phyloP scores from a whole-genome alignment of 1,140 invertebrate species.

The Calephelis virginiensis region DNA sequence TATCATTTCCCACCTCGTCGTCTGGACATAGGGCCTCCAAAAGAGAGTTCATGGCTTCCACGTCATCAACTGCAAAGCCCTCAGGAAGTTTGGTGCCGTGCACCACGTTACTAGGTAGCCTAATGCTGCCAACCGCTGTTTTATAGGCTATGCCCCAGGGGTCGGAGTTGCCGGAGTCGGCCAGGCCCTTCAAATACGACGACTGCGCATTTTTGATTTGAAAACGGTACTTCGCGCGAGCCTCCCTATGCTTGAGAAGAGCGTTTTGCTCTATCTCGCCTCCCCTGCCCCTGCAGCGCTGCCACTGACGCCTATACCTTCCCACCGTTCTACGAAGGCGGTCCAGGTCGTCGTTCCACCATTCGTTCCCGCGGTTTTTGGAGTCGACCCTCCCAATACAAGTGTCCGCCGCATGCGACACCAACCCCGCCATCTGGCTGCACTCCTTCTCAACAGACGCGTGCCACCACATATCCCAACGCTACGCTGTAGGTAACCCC shows the following conservation, averaged over 20 bases:
- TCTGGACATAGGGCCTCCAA: too few relatives aligned
- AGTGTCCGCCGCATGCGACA: neutral
- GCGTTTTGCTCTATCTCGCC: neutral
- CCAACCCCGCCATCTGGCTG: neutral
- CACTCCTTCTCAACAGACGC: too few relatives aligned
- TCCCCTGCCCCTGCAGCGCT: neutral
- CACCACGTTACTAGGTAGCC: neutral
- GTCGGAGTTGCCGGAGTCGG: neutral
- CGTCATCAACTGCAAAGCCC: too few relatives aligned
- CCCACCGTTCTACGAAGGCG: too few relatives aligned
- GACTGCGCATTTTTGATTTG: neutral
- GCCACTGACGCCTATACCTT: neutral
- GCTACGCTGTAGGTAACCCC: too few relatives aligned
- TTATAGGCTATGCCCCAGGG: neutral
- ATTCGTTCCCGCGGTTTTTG: neutral
- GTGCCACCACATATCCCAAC: too few relatives aligned
- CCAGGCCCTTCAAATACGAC: neutral
- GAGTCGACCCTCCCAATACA: neutral
- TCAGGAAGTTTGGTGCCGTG: too few relatives aligned
- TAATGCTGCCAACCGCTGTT: neutral
- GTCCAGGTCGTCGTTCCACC: too few relatives aligned
- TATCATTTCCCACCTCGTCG: too few relatives aligned
- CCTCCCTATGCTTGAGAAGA: neutral
- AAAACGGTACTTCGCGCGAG: neutral
- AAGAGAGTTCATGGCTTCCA: too few relatives aligned